Base-by-base conservation (phyloP, 2,888 invertebrate species). In the Boloria euphrosyne region DNA sequence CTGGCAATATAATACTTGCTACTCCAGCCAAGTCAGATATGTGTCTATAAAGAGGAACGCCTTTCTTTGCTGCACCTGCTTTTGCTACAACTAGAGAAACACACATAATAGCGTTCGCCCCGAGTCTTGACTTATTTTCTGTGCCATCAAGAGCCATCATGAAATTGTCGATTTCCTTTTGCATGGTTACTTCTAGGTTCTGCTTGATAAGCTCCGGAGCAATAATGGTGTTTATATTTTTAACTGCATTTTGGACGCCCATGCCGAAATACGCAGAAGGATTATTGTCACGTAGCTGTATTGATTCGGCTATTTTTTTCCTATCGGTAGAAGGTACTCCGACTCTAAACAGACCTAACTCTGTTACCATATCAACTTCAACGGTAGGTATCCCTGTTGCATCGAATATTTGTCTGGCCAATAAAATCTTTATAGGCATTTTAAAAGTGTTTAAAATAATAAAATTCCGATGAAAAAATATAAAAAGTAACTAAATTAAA, bases 241-340 rank as follows among this genome's bases (percentile, higher is more conserved):
- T 95, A 47, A 99, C 96, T 63, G 99, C 99, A 82, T 95, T 96
- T 73, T 92, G 86, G 1, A 99, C 99, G 67, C 98, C 97, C 93
- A 99, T 98, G 76, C 99, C 99, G 81, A 96, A 96, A 85, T 98
- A 98, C 71, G 95, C 94, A 27, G 92, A 90, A 77, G 97, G 96
- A 79, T 96, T 96, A 71, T 96, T 95, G 86, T 99, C 99, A 69
- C 99, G 95, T 72, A 99, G 93, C 87, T 99, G 99, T 64, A 98
- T 87, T 61, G 99, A 97, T 92, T 99, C 99, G 79, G 98, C 96
- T 64, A 97, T 94, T 78, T 98, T 99, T 76, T 98, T 98, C 14
- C 95, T 95, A 65, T 99, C 99, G 58, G 98, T 99, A 50, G 98
- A 98, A 27, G 99, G 99, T 4, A 99, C 99, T 52, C 98, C 99